Percentiles rank a stretch among this genome's conserved stretches.
Evolutionary conservation across 2,888 invertebrate species (phyloP).

Genomic region (Lepetodrilus schrolli): DNA sequence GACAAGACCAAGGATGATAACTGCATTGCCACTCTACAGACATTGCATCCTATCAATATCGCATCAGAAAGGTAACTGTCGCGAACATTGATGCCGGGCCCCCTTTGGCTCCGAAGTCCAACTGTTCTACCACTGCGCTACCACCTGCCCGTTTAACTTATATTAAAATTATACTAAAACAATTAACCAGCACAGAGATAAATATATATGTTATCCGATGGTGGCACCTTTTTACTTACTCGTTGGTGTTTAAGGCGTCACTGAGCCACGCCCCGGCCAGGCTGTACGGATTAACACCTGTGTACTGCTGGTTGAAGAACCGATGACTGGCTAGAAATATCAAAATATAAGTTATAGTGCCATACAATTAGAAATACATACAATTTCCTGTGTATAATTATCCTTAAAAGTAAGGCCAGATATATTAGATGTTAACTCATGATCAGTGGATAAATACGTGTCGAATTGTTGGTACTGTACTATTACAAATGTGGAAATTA

Average conservation of each 20-base stretch:
- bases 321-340: slow-evolving; percentile 80
- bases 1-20: not conserved
- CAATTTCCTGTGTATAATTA: no score
- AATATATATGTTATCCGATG: not conserved
- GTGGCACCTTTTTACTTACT: slow-evolving; percentile 74
- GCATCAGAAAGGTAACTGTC: not conserved
- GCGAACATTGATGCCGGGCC: not conserved
- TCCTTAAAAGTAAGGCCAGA: not conserved
- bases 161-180: no score
- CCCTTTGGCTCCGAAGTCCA: no score
- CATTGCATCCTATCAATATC: not conserved
- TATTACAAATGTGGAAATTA: not conserved
- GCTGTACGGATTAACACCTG: slow-evolving; percentile 84
- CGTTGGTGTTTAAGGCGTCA: slow-evolving; percentile 88
- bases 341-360: not conserved
- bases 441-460: no score
- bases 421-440: not conserved
- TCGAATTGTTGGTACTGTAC: not conserved
- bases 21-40: not conserved
- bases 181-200: not conserved
- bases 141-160: no score
- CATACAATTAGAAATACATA: no score
- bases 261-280: slow-evolving; percentile 85
- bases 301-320: slow-evolving; percentile 88
- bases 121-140: no score